Base-by-base conservation (phyloP, 1,140 invertebrate species). In the Euwallacea fornicatus region DNA sequence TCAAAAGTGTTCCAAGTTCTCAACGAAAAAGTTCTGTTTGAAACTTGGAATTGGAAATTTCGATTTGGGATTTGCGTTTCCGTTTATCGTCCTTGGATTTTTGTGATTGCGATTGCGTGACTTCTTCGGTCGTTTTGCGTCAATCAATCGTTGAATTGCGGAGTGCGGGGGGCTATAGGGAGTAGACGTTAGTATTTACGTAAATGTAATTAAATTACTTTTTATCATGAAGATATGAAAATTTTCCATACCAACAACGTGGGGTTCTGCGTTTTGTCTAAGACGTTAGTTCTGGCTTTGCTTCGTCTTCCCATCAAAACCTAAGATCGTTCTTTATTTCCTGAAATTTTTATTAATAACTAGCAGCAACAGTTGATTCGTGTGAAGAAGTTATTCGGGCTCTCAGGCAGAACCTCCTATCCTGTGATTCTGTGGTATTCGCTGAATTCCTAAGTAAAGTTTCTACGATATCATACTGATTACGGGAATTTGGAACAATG, bases 181-280 rank as follows among this genome's bases (percentile, higher is more conserved):
- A 67, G 54, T 55, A 54, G 63, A 66, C 65, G 65, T 67, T 61
- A 61, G 67, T 69, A 42, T 69, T 69, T 69, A 59, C 67, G 67
- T 69, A 69, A 69, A 69, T 69, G 67, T 69, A 69, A 62, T 69
- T 61, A 69, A 69, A 62, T 69, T 62, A 42, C 61, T 61, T 69
- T 62, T 50, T 47, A 69, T 62, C 42, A 43, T 16, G 21, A 42
- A 50, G 58, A 69, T 69, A 69, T 60, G 55, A 69, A 41, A 69
- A 61, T 46, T 61, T 61, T 61, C 47, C 58, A 21, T 11, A 11
- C 58, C n/a, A 56, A 54, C n/a, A 41, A 41, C 43, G 42, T 62
- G 13, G 2, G 9, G 46, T 58, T 58, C 21, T 58, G 55, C 55
- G 55, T 58, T 58, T 58, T 50, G 13, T 50, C 46, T 50, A 50